Evolutionary conservation across 1,140 invertebrate species (phyloP).

Genomic region (Delia radicum): DNA sequence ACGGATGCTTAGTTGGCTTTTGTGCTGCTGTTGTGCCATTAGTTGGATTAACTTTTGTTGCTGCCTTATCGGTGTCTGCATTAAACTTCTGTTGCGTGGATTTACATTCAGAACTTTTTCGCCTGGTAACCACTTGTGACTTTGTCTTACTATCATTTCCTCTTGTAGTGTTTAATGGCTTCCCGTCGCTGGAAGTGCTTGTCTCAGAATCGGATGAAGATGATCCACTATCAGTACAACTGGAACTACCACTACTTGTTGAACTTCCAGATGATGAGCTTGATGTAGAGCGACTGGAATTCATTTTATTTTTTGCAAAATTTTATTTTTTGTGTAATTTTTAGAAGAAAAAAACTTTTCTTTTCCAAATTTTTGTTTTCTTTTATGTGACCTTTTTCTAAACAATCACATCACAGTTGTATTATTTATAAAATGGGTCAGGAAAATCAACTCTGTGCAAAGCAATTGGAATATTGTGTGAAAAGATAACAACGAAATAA

Average conservation of each 20-base stretch:
- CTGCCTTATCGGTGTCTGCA: background rate
- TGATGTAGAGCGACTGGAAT: slow-evolving; percentile 41
- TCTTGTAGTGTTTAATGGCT: slow-evolving; percentile 41
- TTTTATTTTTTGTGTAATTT: background rate
- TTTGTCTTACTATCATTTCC: slow-evolving; percentile 14
- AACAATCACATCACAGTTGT: background rate
- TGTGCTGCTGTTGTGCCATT: background rate
- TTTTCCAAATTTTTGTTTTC: background rate
- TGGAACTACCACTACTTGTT: slow-evolving; percentile 63
- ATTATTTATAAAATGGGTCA: background rate
- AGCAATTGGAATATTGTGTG: too few species aligned
- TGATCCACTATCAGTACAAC: slow-evolving; percentile 51
- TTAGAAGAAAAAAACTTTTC: background rate
- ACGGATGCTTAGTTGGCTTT: slow-evolving; percentile 27
- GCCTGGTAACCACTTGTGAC: slow-evolving; percentile 52
- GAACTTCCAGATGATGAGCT: slow-evolving; percentile 66
- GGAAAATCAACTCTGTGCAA: too few species aligned
- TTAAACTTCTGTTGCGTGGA: slow-evolving; percentile 32
- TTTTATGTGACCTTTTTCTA: background rate
- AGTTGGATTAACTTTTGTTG: slow-evolving; percentile 10
- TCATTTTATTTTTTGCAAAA: background rate
- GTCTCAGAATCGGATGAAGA: slow-evolving; percentile 71
- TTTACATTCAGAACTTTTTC: slow-evolving; percentile 51
- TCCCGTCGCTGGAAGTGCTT: slow-evolving; percentile 62
- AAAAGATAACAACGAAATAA: too few species aligned